Percentiles rank a stretch among this genome's conserved stretches.
Evolutionary conservation across 2,888 invertebrate genomes (phyloP).

Genomic region (Amorpha juglandis): DNA sequence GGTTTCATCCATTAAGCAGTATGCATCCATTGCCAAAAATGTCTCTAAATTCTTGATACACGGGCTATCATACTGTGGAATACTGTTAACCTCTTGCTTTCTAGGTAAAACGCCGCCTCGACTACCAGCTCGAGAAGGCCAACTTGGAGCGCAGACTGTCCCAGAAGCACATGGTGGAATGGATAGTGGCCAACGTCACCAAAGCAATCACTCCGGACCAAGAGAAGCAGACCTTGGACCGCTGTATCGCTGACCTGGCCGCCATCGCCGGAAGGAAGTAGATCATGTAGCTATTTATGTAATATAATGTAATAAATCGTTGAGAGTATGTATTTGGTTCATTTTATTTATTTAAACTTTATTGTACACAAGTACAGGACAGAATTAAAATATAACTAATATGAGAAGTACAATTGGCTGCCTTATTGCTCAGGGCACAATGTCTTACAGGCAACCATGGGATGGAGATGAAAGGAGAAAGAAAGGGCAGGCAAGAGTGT

Average conservation of each 20-base stretch:
- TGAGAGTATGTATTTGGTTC: not conserved
- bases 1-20: too few relatives aligned
- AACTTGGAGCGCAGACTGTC: conserved; percentile 92
- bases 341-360: too few relatives aligned
- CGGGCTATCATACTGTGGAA: too few relatives aligned
- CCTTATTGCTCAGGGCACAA: too few relatives aligned
- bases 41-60: too few relatives aligned
- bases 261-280: conserved; percentile 85
- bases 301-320: conserved; percentile 25
- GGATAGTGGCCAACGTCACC: conserved; percentile 93
- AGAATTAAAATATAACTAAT: too few relatives aligned
- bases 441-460: too few relatives aligned
- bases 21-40: too few relatives aligned
- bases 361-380: too few relatives aligned
- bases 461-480: too few relatives aligned
- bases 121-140: conserved; percentile 96
- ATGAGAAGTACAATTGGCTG: too few relatives aligned
- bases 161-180: conserved; percentile 97
- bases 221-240: conserved; percentile 94
- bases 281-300: conserved; percentile 35
- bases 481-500: too few relatives aligned
- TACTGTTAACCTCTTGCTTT: conserved; percentile 30
- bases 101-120: conserved; percentile 92
- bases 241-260: conserved; percentile 93
- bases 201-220: conserved; percentile 96